These are phyloP conservation scores for Acridotheres tristis DNA, from an alignment of 2,797 vertebrate species.

Conservation along the genomic window DNA sequence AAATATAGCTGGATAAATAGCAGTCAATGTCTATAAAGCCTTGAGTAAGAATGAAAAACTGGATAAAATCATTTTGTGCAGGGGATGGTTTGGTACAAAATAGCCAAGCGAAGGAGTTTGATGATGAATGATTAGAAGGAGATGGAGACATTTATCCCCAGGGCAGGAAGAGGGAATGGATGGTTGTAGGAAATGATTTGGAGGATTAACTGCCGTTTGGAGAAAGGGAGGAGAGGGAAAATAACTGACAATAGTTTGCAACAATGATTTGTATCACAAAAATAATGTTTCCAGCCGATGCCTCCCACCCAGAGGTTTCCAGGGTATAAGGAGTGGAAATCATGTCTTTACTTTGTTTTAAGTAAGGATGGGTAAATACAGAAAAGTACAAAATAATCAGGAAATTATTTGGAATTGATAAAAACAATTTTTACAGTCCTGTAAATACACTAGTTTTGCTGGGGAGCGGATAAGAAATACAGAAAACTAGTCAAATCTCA, in stretches of 20 bases:
- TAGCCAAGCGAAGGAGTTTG: background rate
- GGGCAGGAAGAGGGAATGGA: background rate
- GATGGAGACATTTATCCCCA: conserved; percentile 21
- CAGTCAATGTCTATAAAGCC: background rate
- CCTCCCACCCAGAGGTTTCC: background rate
- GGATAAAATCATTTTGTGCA: background rate
- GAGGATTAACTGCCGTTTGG: conserved; percentile 20
- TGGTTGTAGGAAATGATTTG: background rate
- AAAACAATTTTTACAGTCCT: background rate
- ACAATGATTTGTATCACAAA: background rate
- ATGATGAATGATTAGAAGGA: background rate
- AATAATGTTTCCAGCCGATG: background rate
- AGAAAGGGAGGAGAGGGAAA: background rate
- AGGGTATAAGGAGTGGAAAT: background rate
- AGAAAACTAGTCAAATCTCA: background rate
- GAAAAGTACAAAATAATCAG: background rate
- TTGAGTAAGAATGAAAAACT: background rate
- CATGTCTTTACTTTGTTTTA: background rate
- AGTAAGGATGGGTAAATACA: background rate
- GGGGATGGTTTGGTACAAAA: background rate
- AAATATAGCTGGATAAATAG: background rate
- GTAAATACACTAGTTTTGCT: background rate
- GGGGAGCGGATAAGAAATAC: background rate
- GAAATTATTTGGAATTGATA: background rate
- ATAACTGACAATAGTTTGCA: background rate